A percentile compares a stretch with the other conserved stretches of the same genome.
These are phyloP conservation scores for Cossypha dichroa DNA, from an alignment of 2,797 vertebrate genomes.

Conservation along the genomic window DNA sequence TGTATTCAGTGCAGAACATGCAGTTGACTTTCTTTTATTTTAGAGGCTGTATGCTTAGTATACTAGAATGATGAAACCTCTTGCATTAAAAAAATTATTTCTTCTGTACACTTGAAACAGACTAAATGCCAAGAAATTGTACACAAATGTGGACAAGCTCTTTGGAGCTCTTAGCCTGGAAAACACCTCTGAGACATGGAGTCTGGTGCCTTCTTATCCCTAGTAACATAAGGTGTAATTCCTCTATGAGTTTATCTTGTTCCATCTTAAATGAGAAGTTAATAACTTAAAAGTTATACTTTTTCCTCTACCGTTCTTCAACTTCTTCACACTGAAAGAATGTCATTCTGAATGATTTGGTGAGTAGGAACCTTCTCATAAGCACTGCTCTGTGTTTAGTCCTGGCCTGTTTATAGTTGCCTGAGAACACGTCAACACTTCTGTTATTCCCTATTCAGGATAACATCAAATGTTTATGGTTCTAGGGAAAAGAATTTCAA, in stretches of 20 bases:
- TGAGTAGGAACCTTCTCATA: neutral
- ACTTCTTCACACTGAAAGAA: neutral
- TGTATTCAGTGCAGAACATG: neutral
- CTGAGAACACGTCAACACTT: rapidly evolving
- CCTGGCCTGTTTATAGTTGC: neutral
- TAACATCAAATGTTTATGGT: neutral
- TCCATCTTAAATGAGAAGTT: neutral
- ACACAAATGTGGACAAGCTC: neutral
- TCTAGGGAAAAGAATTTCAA: neutral
- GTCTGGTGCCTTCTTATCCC: neutral
- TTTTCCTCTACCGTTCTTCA: neutral
- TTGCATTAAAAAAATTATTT: neutral
- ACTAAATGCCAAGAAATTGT: neutral
- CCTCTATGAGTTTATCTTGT: neutral
- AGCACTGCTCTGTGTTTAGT: neutral
- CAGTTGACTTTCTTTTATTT: neutral
- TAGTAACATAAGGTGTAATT: neutral
- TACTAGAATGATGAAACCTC: neutral
- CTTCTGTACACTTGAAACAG: neutral
- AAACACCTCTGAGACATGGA: neutral
- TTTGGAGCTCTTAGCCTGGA: neutral
- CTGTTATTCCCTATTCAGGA: neutral
- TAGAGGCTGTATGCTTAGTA: neutral
- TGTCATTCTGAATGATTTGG: neutral
- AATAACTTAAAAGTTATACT: neutral